Conservation (phyloP, 2,797 vertebrate species). For the Syndactyla subalaris region DNA sequence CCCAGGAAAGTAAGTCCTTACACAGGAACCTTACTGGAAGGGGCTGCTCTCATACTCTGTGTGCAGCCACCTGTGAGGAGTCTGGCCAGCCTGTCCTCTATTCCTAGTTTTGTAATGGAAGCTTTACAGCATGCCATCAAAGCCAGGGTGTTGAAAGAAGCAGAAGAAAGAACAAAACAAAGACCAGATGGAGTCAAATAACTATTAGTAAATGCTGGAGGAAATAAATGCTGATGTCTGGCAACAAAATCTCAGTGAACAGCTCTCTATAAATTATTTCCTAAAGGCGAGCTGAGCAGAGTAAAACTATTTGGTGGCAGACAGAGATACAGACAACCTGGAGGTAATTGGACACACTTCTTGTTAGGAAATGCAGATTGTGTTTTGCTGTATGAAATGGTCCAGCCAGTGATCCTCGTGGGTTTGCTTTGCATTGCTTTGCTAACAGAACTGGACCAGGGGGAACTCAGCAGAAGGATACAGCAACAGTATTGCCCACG, state of each 20-base stretch:
- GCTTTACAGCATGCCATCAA: neutral
- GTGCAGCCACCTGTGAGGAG: neutral
- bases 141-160: neutral
- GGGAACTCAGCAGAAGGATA: neutral
- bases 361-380: neutral
- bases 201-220: neutral
- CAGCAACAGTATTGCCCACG: constrained; percentile 17
- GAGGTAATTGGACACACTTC: neutral
- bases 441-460: neutral
- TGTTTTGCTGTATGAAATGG: neutral
- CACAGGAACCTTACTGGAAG: neutral
- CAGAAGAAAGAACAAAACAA: neutral
- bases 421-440: neutral
- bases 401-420: neutral
- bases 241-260: neutral
- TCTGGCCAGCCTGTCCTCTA: neutral
- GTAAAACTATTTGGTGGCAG: neutral
- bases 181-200: neutral
- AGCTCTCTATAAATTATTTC: neutral
- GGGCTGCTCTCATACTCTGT: neutral
- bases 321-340: neutral
- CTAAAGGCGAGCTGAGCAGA: neutral
- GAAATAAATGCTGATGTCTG: neutral
- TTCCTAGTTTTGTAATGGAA: neutral
- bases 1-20: neutral